Percentiles rank a stretch among this genome's conserved stretches.
phyloP scores from a whole-genome alignment of 2,797 vertebrate species.

The Ctenopoma kingsleyae region DNA sequence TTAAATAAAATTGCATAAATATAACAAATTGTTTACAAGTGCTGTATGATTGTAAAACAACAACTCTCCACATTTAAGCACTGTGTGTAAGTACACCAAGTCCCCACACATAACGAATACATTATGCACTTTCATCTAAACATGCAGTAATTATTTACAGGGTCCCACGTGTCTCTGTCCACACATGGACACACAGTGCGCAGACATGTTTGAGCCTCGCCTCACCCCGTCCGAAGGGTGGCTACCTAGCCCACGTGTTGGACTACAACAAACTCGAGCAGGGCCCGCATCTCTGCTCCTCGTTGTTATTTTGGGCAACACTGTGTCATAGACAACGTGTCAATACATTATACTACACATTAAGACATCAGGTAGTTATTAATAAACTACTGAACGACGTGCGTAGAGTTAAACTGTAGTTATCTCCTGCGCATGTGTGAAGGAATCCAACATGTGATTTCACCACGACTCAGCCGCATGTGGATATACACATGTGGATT shows the following conservation, averaged over 20 bases:
- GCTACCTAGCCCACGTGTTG: conserved; percentile 71
- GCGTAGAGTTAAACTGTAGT: neutral
- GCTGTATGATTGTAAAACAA: too few species aligned
- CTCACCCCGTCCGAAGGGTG: conserved; percentile 52
- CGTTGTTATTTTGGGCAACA: neutral
- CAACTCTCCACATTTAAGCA: neutral
- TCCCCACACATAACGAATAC: neutral
- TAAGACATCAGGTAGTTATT: neutral
- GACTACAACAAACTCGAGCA: conserved; percentile 70
- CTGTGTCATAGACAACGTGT: rapidly evolving
- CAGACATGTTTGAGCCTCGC: conserved; percentile 77
- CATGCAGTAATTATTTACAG: neutral
- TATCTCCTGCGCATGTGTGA: conserved; percentile 57
- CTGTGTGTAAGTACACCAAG: neutral
- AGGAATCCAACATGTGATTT: conserved; percentile 58
- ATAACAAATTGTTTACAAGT: too few species aligned
- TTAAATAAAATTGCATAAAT: too few species aligned
- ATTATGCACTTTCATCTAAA: neutral
- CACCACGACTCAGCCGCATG: conserved; percentile 56
- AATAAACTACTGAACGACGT: neutral
- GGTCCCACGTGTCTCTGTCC: conserved; percentile 70
- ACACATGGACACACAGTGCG: conserved; percentile 47
- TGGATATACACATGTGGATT: conserved; percentile 30
- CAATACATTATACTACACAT: neutral
- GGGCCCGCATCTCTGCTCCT: neutral